Conservation (phyloP, 2,888 invertebrate genomes). For the Apoderus coryli region DNA sequence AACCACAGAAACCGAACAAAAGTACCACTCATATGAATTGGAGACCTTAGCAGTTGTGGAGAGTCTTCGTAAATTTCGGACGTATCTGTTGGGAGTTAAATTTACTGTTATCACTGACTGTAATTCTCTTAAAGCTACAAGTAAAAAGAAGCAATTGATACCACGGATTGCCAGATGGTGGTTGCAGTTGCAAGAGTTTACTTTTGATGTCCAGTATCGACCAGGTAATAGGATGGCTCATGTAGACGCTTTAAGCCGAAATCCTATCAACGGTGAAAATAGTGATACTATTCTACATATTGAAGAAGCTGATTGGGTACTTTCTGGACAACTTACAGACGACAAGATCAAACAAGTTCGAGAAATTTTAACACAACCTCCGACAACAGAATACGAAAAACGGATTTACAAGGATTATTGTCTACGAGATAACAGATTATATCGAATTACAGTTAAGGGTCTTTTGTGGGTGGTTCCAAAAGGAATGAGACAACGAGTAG, state of each 20-base stretch:
- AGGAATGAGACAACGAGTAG: constrained; percentile 8
- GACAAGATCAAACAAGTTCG: neutral
- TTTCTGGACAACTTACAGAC: constrained; percentile 3
- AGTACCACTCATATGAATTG: constrained; percentile 26
- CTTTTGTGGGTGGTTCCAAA: constrained; percentile 13
- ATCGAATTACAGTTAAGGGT: constrained; percentile 6
- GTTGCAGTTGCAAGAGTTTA: no score
- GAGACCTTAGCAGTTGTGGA: no score
- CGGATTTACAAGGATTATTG: constrained; percentile 8
- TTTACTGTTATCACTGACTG: constrained; percentile 26
- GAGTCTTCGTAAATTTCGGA: constrained; percentile 24
- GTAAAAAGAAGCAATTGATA: constrained; percentile 20
- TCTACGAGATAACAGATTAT: constrained; percentile 5
- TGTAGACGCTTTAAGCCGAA: constrained; percentile 19
- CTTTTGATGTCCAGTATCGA: constrained; percentile 17
- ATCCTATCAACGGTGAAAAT: no score
- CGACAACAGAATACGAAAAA: constrained; percentile 5
- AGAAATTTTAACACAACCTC: constrained; percentile 1
- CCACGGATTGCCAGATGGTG: constrained; percentile 19
- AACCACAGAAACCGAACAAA: constrained; percentile 22
- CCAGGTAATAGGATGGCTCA: constrained; percentile 16
- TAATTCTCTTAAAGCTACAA: constrained; percentile 20
- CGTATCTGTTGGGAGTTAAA: constrained; percentile 25
- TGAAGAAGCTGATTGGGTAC: neutral
- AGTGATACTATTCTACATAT: no score